These are phyloP conservation scores for Poecile montanus DNA, from an alignment of 2,797 vertebrate genomes.

Conservation along the genomic window DNA sequence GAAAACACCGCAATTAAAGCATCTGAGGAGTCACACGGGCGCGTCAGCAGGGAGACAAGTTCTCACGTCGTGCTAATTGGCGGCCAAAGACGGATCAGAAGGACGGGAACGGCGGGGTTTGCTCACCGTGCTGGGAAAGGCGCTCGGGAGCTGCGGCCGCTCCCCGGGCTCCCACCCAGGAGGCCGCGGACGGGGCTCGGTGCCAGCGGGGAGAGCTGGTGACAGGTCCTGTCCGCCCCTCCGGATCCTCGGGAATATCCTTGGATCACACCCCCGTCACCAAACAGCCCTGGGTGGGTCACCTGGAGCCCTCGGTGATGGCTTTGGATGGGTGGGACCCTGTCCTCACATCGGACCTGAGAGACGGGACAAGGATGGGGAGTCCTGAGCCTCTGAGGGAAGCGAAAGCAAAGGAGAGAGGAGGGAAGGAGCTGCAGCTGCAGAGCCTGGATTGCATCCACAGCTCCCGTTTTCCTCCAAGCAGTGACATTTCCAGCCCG, in stretches of 20 bases:
- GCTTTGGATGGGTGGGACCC: background rate
- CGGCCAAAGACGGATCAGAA: background rate
- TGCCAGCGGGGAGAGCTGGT: background rate
- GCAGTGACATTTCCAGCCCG: background rate
- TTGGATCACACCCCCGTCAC: rapidly evolving
- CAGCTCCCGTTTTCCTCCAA: background rate
- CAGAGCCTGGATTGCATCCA: background rate
- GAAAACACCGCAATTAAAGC: conserved; percentile 58
- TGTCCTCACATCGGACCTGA: rapidly evolving
- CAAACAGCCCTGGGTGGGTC: background rate
- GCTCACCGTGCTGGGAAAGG: background rate
- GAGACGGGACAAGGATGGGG: background rate
- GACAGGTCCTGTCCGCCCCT: background rate
- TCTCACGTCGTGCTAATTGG: conserved; percentile 53
- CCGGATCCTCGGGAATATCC: rapidly evolving
- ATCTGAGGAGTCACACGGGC: conserved; percentile 3
- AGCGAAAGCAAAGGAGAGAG: background rate
- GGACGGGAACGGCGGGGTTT: background rate
- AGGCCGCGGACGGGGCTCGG: background rate
- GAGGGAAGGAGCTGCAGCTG: background rate
- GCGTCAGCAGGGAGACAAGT: background rate
- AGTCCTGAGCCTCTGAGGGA: background rate
- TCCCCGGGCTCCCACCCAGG: background rate
- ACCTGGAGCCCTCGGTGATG: rapidly evolving
- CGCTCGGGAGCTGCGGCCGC: background rate